A percentile compares a stretch with the other conserved stretches of the same genome.
phyloP scores from a whole-genome alignment of 23 tunicate species.

The Trididemnum clinides region DNA sequence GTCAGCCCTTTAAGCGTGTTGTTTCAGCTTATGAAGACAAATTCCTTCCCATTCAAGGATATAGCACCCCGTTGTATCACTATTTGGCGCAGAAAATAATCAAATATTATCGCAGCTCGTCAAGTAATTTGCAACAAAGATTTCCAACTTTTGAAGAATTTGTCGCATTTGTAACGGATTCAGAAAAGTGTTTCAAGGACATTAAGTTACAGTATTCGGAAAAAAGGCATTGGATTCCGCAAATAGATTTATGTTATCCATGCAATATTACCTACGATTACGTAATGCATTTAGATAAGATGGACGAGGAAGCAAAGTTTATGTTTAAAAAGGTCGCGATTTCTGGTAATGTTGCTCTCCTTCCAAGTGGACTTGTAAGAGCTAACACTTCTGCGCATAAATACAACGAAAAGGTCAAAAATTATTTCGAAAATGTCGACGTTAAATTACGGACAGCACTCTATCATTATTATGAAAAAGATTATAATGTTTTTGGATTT shows the following conservation, averaged over 20 bases:
- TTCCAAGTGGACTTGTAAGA: too few relatives aligned
- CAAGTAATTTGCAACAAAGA: background rate
- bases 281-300: conserved; percentile 28
- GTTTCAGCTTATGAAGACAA: conserved; percentile 59
- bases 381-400: too few relatives aligned
- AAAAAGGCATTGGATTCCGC: conserved; percentile 62
- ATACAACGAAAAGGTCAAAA: too few relatives aligned
- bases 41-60: background rate
- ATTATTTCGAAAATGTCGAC: too few relatives aligned
- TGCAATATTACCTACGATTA: conserved; percentile 74
- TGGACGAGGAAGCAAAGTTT: conserved; percentile 51
- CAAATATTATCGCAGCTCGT: background rate
- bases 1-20: conserved; percentile 53
- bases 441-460: too few relatives aligned
- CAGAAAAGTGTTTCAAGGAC: background rate
- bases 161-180: conserved; percentile 14
- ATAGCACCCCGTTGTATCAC: background rate
- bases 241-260: conserved; percentile 54
- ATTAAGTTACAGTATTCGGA: conserved; percentile 43
- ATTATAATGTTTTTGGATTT: too few relatives aligned
- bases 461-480: too few relatives aligned
- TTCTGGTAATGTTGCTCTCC: background rate
- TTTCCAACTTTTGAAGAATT: conserved; percentile 37
- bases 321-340: background rate
- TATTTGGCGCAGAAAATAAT: conserved; percentile 19